Percentiles rank a stretch among this genome's conserved stretches.
Evolutionary conservation across 2,888 invertebrate genomes (phyloP).

Genomic region (Lucinisca nassula): DNA sequence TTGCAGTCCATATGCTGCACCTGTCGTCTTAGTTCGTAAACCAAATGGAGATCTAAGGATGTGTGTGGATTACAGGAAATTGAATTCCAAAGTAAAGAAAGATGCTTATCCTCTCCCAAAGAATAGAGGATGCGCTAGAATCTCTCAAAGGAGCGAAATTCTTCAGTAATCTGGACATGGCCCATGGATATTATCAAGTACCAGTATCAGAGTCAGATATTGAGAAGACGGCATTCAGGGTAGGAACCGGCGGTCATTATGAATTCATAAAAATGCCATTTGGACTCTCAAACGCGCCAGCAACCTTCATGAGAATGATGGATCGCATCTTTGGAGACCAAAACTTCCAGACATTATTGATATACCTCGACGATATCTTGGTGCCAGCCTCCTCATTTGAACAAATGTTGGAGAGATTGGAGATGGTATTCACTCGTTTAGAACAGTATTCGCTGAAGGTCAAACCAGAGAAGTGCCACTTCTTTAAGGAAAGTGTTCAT

Average conservation of each 20-base stretch:
- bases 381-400: constrained; percentile 49
- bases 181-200: constrained; percentile 70
- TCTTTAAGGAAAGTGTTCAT: constrained; percentile 36
- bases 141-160: neutral
- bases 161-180: neutral
- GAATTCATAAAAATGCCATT: constrained; percentile 66
- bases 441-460: constrained; percentile 51
- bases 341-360: constrained; percentile 56
- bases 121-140: neutral
- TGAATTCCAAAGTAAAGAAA: neutral
- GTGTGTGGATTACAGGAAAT: neutral
- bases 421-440: constrained; percentile 50
- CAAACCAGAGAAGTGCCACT: constrained; percentile 54
- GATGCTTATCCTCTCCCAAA: constrained; percentile 12
- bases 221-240: constrained; percentile 68
- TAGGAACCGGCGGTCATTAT: constrained; percentile 46
- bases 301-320: constrained; percentile 69
- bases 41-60: constrained; percentile 2
- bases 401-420: constrained; percentile 47
- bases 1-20: constrained; percentile 16
- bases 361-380: constrained; percentile 74
- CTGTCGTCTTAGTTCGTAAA: constrained; percentile 12
- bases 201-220: constrained; percentile 56
- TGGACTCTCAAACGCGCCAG: constrained; percentile 64
- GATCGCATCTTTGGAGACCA: constrained; percentile 60